These are phyloP conservation scores for Agrotis puta DNA, from an alignment of 2,888 invertebrate genomes.

Conservation along the genomic window DNA sequence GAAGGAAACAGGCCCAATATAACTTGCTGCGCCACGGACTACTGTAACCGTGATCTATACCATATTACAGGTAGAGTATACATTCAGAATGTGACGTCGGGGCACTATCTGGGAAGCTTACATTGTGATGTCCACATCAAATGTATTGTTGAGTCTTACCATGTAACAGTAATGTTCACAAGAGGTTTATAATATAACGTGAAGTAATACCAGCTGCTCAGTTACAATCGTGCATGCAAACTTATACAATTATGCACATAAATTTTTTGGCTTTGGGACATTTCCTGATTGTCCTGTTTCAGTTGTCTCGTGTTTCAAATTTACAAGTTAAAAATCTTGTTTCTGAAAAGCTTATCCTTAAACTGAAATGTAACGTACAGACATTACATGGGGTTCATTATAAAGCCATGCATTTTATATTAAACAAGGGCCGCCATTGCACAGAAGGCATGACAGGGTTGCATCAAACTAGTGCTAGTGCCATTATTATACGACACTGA, in stretches of 20 bases:
- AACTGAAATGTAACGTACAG: conserved; percentile 29
- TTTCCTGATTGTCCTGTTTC: conserved; percentile 43
- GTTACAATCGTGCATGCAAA: conserved; percentile 72
- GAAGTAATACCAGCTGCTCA: conserved; percentile 46
- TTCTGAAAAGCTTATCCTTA: conserved; percentile 22
- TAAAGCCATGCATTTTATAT: conserved; percentile 50
- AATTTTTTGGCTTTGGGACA: conserved; percentile 43
- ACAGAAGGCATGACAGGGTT: conserved; percentile 70
- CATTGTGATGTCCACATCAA: conserved; percentile 84
- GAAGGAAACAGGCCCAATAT: conserved; percentile 82
- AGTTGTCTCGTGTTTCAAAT: conserved; percentile 37
- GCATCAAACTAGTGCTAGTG: conserved; percentile 55
- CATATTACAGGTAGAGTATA: conserved; percentile 81
- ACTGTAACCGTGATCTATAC: conserved; percentile 92
- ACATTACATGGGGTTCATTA: conserved; percentile 56
- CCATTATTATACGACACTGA: conserved; percentile 56
- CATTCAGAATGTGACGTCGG: conserved; percentile 80
- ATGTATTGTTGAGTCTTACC: conserved; percentile 71
- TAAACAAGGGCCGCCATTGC: conserved; percentile 65
- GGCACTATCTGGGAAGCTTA: conserved; percentile 81
- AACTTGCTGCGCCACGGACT: conserved; percentile 93
- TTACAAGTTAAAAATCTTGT: conserved; percentile 40
- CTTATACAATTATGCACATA: conserved; percentile 61
- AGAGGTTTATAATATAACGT: conserved; percentile 64
- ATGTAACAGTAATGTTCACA: conserved; percentile 57